Evolutionary conservation across 2,113 vertebrate species (phyloP).

Genomic region (Trinectes maculatus): DNA sequence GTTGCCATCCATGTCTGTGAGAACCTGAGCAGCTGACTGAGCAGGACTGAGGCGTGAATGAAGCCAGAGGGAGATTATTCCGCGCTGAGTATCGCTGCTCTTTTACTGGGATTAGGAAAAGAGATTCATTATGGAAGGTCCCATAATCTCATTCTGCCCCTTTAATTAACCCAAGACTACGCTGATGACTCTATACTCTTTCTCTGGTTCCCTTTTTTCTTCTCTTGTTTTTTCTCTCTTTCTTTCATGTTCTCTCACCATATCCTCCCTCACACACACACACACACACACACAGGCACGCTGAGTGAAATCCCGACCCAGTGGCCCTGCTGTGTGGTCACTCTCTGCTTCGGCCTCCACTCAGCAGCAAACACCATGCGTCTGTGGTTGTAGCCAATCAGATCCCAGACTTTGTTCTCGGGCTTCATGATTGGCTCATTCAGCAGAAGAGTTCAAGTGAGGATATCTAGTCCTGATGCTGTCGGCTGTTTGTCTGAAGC

Average conservation of each 20-base stretch:
- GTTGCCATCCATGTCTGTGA: too few species aligned
- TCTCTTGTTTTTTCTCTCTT: background rate
- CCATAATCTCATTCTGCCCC: conserved; percentile 60
- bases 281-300: conserved; percentile 7
- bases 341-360: conserved; percentile 47
- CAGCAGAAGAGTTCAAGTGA: conserved; percentile 35
- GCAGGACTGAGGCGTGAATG: conserved; percentile 28
- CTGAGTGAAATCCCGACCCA: background rate
- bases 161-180: conserved; percentile 67
- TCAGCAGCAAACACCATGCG: conserved; percentile 51
- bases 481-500: conserved; percentile 58
- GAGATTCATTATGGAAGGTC: conserved; percentile 68
- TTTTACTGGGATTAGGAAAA: conserved; percentile 66
- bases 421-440: conserved; percentile 50
- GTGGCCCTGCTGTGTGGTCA: conserved; percentile 52
- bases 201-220: background rate
- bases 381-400: conserved; percentile 52
- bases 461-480: conserved; percentile 33
- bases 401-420: background rate
- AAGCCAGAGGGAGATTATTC: conserved; percentile 24
- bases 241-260: background rate
- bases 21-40: too few species aligned
- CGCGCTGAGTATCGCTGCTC: conserved; percentile 44
- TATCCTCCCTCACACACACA: too few species aligned
- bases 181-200: conserved; percentile 15